These are phyloP conservation scores for Cyanoramphus novaezelandiae DNA, from an alignment of 2,113 vertebrate species.

Conservation along the genomic window DNA sequence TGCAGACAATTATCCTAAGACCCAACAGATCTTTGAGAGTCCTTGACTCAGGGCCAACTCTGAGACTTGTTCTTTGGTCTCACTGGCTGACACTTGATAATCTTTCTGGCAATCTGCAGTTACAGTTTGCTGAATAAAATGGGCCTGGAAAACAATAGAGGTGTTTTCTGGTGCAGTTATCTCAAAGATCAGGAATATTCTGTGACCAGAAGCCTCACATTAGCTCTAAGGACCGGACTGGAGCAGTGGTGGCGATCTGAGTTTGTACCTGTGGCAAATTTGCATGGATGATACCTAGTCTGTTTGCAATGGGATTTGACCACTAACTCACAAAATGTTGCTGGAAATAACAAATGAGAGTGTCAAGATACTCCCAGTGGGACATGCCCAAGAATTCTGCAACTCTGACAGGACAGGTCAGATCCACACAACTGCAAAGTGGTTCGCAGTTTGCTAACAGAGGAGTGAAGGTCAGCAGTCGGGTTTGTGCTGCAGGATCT, in stretches of 20 bases:
- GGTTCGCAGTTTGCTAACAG: background rate
- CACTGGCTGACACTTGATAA: slow-evolving; percentile 20
- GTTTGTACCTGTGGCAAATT: background rate
- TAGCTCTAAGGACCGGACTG: background rate
- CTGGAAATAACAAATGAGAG: background rate
- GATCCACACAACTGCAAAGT: background rate
- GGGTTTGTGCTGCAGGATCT: background rate
- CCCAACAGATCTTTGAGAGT: background rate
- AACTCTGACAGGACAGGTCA: background rate
- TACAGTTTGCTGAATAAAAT: slow-evolving; percentile 12
- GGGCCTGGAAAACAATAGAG: background rate
- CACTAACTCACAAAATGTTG: background rate
- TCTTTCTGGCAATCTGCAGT: slow-evolving; percentile 59
- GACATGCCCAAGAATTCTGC: slow-evolving; percentile 54
- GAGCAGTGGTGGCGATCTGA: background rate
- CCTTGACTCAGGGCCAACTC: background rate
- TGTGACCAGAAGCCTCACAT: background rate
- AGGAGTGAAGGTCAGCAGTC: background rate
- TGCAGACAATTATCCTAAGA: slow-evolving; percentile 10
- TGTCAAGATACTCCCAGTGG: background rate
- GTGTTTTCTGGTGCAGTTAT: slow-evolving; percentile 15
- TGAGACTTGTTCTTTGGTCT: background rate
- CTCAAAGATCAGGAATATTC: slow-evolving; percentile 18
- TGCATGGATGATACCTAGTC: background rate
- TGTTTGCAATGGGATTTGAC: background rate